Evolutionary conservation across 2,888 invertebrate genomes (phyloP), one percentile per base, ranked within the genome.

Genomic region (Drymonia ruficornis): DNA sequence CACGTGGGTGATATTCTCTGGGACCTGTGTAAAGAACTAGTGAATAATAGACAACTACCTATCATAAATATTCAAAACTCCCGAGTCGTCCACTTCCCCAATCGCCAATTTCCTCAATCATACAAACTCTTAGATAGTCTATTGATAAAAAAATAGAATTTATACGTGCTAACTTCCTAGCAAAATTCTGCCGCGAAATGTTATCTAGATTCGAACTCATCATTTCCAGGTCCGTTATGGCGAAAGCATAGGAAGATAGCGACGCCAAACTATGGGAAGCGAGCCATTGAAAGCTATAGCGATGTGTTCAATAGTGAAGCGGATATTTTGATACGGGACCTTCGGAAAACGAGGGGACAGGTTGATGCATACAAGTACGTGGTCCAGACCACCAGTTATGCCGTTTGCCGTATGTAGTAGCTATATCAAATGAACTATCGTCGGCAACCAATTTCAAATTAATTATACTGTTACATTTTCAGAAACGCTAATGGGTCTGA

Each of bases 401-500:
- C 74, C 8, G 86, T 88, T 23, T 89, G 89, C 53, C 88, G 91
- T 90, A 61, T 84, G 90, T 84, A 54, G 11, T 19, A 19, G 6
- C 4, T 38, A 38, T 38, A 8, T 38, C 8, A 38, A 38, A 23
- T 23, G 23, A 2, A 6, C 23, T 0, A 7, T 23, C 23, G 23
- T 23, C 23, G 23, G 4, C 3, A 23, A 23, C 7, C 23, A 2
- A 4, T 23, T 23, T 23, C 23, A 23, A 2, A 23, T 6, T 23
- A 23, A 23, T 23, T 23, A 23, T 11, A 9, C 31, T 31, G 31
- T 11, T 2, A 23, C 1, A 49, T 13, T 85, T 83, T 46, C 77
- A 90, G 90, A 81, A 76, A 83, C 87, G 1, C 63, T 90, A 1
- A 83, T 90, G 78, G 89, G 89, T 0, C 60, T 89, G n/a, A 81